A percentile compares a stretch with the other conserved stretches of the same genome.
Evolutionary conservation across 2,113 vertebrate genomes (phyloP).

Genomic region (Phaethon lepturus): DNA sequence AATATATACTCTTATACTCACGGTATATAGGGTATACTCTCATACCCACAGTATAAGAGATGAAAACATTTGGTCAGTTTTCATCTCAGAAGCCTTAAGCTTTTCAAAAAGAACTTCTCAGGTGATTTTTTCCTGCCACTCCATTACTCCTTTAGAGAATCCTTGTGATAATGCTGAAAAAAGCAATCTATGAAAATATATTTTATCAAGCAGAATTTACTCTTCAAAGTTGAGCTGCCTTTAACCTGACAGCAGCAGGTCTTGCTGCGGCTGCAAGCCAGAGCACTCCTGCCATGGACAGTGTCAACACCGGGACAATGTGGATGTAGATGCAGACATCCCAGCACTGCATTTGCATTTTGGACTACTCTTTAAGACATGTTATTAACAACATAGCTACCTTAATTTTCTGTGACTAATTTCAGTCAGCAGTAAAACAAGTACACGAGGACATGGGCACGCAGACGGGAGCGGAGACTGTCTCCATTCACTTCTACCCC

Average conservation of each 20-base stretch:
- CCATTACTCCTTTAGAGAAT: background rate
- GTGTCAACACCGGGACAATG: background rate
- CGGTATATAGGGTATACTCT: too few relatives aligned
- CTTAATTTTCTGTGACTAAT: background rate
- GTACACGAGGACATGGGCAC: fast-evolving
- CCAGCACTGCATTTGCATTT: background rate
- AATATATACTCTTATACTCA: too few relatives aligned
- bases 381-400: background rate
- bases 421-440: background rate
- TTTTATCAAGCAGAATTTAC: background rate
- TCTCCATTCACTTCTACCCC: background rate
- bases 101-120: background rate
- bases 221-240: background rate
- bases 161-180: background rate
- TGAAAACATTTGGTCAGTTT: background rate
- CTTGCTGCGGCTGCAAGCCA: background rate
- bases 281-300: background rate
- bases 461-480: background rate
- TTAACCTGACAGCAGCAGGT: background rate
- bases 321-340: background rate
- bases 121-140: background rate
- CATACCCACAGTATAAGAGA: too few relatives aligned
- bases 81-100: background rate
- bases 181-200: background rate
- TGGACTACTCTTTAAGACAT: background rate